These are phyloP conservation scores for Thalassoma bifasciatum DNA, from an alignment of 2,113 vertebrate species.

Conservation along the genomic window DNA sequence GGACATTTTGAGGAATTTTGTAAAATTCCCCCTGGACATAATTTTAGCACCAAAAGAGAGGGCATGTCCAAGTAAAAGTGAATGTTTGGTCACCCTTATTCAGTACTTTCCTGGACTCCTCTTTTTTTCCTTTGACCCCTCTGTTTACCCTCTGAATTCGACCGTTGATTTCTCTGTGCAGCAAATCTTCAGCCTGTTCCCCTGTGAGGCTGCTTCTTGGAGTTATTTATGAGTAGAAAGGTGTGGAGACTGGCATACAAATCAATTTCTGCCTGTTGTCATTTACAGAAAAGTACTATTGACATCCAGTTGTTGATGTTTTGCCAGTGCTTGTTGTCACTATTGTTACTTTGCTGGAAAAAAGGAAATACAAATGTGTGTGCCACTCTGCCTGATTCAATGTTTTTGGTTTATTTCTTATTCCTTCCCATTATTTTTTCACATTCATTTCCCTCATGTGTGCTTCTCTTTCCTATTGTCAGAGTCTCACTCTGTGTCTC, in stretches of 20 bases:
- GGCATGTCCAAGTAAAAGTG: too few species aligned
- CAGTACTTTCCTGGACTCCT: too few species aligned
- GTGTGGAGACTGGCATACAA: slow-evolving; percentile 1
- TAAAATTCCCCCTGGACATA: too few species aligned
- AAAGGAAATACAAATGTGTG: slow-evolving; percentile 19
- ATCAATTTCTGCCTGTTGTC: slow-evolving; percentile 49
- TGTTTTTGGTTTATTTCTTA: slow-evolving; percentile 4
- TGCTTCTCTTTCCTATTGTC: background rate
- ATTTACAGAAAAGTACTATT: slow-evolving; percentile 45
- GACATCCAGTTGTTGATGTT: slow-evolving; percentile 29
- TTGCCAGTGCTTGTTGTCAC: slow-evolving; percentile 6
- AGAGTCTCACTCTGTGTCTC: slow-evolving; percentile 3
- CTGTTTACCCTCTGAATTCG: slow-evolving; percentile 15
- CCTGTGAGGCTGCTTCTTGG: slow-evolving; percentile 15
- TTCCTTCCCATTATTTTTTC: slow-evolving; percentile 26
- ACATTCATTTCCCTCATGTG: background rate
- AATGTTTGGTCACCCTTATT: too few species aligned
- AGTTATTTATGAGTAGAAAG: slow-evolving; percentile 32
- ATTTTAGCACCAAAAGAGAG: too few species aligned
- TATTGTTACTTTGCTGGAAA: slow-evolving; percentile 6
- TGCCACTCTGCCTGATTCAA: slow-evolving; percentile 13
- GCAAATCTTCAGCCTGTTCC: background rate
- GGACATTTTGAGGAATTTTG: too few species aligned
- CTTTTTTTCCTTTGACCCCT: background rate
- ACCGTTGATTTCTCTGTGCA: background rate